phyloP scores from a whole-genome alignment of 2,797 vertebrate genomes.

The Paramormyrops hopkinsi region DNA sequence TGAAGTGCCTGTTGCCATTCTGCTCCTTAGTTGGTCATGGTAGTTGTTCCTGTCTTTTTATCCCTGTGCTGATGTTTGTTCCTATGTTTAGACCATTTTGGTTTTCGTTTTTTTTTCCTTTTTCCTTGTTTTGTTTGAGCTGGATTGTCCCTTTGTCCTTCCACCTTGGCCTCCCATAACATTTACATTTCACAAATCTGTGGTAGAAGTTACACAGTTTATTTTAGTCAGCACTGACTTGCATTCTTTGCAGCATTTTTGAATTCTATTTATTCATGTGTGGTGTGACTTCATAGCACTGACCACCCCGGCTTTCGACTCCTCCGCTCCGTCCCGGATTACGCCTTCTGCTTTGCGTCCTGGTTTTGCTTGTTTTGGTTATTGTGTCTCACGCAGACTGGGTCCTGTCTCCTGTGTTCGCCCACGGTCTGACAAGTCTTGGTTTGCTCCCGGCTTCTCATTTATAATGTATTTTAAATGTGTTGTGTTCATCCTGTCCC shows the following conservation, averaged over 20 bases:
- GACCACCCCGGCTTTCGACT: too few species aligned
- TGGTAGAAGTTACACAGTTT: not conserved
- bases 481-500: not conserved
- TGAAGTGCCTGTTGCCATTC: not conserved
- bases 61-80: not conserved
- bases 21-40: not conserved
- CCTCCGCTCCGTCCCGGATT: too few species aligned
- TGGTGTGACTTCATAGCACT: too few species aligned
- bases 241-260: not conserved
- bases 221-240: not conserved
- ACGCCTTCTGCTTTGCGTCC: too few species aligned
- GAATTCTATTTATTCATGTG: not conserved
- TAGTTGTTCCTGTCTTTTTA: not conserved
- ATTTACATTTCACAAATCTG: too few species aligned
- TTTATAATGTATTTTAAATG: not conserved
- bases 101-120: too few species aligned
- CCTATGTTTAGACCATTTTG: not conserved
- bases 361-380: too few species aligned
- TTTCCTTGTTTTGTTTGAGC: too few species aligned
- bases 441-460: not conserved
- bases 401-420: too few species aligned
- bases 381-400: too few species aligned
- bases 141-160: too few species aligned
- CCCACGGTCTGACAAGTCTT: not conserved
- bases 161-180: too few species aligned